Evolutionary conservation across 2,797 vertebrate genomes (phyloP).

Genomic region (Glossophaga mutica): DNA sequence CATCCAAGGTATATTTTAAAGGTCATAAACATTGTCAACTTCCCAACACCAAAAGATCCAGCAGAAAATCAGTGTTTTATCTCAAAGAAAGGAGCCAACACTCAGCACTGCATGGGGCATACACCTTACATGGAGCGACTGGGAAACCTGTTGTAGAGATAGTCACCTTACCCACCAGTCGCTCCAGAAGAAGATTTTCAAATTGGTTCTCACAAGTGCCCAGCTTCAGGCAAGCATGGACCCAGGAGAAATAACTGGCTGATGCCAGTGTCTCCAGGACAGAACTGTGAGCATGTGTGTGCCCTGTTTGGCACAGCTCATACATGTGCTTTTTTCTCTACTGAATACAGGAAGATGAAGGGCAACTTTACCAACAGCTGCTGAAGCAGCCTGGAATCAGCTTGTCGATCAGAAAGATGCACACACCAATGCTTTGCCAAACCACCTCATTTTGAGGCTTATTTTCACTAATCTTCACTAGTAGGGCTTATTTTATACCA

Average conservation of each 20-base stretch:
- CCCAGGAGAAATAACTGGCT: rapidly evolving
- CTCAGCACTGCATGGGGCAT: not conserved
- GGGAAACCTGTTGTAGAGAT: not conserved
- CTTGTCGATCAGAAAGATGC: not conserved
- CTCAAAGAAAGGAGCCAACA: not conserved
- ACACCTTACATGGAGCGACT: rapidly evolving
- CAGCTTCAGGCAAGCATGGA: not conserved
- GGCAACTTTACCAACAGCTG: not conserved
- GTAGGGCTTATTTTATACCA: not conserved
- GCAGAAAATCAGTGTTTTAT: not conserved
- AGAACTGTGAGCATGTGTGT: not conserved
- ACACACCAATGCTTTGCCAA: not conserved
- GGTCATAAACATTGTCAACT: not conserved
- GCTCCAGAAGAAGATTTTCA: not conserved
- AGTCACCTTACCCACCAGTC: not conserved
- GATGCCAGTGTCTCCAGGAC: rapidly evolving
- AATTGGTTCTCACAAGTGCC: not conserved
- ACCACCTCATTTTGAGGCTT: not conserved
- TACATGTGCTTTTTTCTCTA: not conserved
- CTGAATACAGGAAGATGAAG: not conserved
- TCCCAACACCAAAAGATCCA: not conserved
- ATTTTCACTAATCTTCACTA: not conserved
- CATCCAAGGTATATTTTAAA: not conserved
- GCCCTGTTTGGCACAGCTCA: rapidly evolving
- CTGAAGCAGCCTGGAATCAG: not conserved